These are phyloP conservation scores for Manduca sexta DNA, from an alignment of 1,140 invertebrate genomes.

Conservation along the genomic window DNA sequence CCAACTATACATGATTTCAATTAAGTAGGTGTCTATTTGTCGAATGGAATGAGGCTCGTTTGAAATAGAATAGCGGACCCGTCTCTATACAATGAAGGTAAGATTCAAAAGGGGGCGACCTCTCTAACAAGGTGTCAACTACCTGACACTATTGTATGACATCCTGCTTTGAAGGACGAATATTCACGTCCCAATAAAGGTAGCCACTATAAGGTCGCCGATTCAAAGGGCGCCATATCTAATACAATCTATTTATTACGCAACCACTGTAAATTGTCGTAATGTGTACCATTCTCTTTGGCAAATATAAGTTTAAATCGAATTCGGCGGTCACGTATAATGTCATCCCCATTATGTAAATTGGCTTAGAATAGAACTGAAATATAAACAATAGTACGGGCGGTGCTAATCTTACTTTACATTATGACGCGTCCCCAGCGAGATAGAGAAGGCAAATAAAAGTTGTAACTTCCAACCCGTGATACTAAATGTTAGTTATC, in stretches of 20 bases:
- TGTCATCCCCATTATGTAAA: no score
- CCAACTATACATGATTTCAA: conserved; percentile 27
- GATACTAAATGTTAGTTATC: no score
- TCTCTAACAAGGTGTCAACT: conserved; percentile 58
- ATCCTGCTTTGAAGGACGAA: conserved; percentile 43
- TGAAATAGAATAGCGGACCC: conserved; percentile 48
- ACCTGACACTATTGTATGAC: conserved; percentile 58
- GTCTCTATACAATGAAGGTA: conserved; percentile 44
- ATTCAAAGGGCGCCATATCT: conserved; percentile 23
- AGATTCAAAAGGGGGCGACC: conserved; percentile 47
- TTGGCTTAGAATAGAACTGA: no score
- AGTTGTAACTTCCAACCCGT: no score
- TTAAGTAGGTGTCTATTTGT: conserved; percentile 36
- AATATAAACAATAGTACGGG: no score
- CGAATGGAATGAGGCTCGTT: conserved; percentile 31
- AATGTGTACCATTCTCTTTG: background rate
- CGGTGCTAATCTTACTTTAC: no score
- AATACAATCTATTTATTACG: conserved; percentile 22
- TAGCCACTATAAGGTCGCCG: conserved; percentile 11
- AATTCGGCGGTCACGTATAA: no score
- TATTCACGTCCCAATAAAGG: conserved; percentile 54
- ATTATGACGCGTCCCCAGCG: no score
- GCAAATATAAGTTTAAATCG: no score
- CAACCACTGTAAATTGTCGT: conserved; percentile 12
- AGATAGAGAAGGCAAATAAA: no score